Base-by-base conservation (phyloP, 1,140 invertebrate species). In the Octopus sinensis region DNA sequence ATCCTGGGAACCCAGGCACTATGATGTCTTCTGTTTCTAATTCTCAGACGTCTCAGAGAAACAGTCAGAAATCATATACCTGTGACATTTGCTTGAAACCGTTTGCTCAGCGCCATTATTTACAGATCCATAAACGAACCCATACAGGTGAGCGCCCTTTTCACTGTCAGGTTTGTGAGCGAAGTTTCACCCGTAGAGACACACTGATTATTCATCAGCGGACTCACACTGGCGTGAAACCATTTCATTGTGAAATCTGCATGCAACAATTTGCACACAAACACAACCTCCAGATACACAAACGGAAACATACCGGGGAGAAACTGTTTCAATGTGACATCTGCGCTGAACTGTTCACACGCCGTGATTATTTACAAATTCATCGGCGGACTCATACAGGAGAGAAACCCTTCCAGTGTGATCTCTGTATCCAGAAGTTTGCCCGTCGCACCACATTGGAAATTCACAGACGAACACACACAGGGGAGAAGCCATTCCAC, bases 371-470 rank as follows among this genome's bases (percentile, higher is more conserved):
- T n/a, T 76, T 88, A 23, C 85, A 84, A 12, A 82, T 81, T 62
- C 88, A 89, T 80, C 84, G 84, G 76, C 79, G 85, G 51, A 82
- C 84, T 23, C 95, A 93, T 85, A 95, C 95, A 4, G 96, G 96
- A 0, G 96, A 96, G 89, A 95, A 96, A 89, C 96, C 96, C 17
- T 97, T 96, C 86, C 93, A 93, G 54, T 97, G 96, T 89, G 95
- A 96, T 92, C 94, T 94, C 73, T 97, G 96, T 90, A 95, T 94
- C 80, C 97, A 97, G 89, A 96, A 95, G 1, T 97, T 96, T 89
- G 95, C 96, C 51, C 84, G 82, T 30, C 81, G 81, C 43, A 73
- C 71, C 10, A 81, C 84, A 56, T 76, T 84, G 6, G 81, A 79
- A 78, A 81, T 56, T 13, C 86, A 87, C 78, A 76, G 80, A 51